phyloP scores from a whole-genome alignment of 2,888 invertebrate species.

The Eudasyphora cyanicolor region DNA sequence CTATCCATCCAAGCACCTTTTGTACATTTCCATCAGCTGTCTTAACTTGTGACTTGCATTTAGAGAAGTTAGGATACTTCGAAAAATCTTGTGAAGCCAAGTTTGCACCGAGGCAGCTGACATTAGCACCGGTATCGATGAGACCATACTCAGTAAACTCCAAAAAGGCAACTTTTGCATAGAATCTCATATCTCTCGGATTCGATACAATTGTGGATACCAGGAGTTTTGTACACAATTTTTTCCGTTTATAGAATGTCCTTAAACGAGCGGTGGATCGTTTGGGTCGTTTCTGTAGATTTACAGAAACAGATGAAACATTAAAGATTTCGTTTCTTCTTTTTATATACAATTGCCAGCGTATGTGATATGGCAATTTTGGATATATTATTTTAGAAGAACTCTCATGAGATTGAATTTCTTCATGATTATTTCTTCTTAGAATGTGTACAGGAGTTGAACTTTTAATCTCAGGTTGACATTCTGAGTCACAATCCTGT shows the following conservation, averaged over 20 bases:
- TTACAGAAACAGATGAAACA: not conserved
- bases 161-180: constrained; percentile 25
- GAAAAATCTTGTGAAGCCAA: constrained; percentile 4
- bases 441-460: not conserved
- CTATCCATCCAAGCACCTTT: no score
- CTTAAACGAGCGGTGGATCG: not conserved
- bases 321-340: constrained; percentile 19
- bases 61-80: not conserved
- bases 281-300: not conserved
- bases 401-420: constrained; percentile 1
- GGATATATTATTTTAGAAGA: not conserved
- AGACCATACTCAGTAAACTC: constrained; percentile 25
- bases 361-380: no score
- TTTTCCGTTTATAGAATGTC: not conserved
- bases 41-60: not conserved
- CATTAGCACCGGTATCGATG: constrained; percentile 16
- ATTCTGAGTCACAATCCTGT: not conserved
- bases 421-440: not conserved
- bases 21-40: no score
- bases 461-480: not conserved
- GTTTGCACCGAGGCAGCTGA: no score
- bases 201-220: not conserved
- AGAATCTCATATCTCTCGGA: not conserved
- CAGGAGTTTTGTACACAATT: not conserved
- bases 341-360: not conserved